These are phyloP conservation scores for Drosophila arizonae DNA, from an alignment of 1,140 invertebrate genomes.

Conservation along the genomic window DNA sequence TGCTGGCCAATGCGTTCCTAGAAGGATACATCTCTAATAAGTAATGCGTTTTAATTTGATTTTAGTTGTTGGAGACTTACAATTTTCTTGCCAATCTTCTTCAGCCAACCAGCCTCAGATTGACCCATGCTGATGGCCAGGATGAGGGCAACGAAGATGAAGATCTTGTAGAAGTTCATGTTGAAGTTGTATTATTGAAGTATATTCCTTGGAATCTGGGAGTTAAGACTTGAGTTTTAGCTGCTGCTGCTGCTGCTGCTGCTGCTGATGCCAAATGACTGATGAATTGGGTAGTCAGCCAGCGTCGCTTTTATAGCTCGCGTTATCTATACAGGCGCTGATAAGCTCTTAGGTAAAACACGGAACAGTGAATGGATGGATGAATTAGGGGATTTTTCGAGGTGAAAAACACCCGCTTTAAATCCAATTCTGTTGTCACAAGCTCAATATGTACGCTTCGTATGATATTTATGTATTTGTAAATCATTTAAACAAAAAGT, in stretches of 20 bases:
- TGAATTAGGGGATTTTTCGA: constrained; percentile 46
- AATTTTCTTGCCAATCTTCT: constrained; percentile 70
- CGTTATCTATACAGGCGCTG: constrained; percentile 12
- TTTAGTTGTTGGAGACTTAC: constrained; percentile 39
- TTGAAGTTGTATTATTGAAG: constrained; percentile 8
- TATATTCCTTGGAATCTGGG: background rate
- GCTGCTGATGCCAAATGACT: constrained; percentile 23
- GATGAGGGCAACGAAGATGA: constrained; percentile 66
- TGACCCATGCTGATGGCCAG: constrained; percentile 67
- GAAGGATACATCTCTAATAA: too few relatives aligned
- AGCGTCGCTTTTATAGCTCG: constrained; percentile 39
- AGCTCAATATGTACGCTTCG: too few relatives aligned
- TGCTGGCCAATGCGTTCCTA: constrained; percentile 77
- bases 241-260: constrained; percentile 9
- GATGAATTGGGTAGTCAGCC: background rate
- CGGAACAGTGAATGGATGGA: background rate
- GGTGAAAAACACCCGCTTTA: constrained; percentile 8
- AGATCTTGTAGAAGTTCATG: constrained; percentile 76
- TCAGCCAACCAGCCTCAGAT: constrained; percentile 70
- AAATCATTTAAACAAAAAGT: background rate
- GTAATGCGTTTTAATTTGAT: too few relatives aligned
- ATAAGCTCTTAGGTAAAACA: constrained; percentile 9
- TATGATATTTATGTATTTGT: background rate
- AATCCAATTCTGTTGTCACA: background rate
- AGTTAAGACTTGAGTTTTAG: constrained; percentile 1